Conservation (phyloP, 2,888 invertebrate genomes). For the Tubiluchus corallicola region DNA sequence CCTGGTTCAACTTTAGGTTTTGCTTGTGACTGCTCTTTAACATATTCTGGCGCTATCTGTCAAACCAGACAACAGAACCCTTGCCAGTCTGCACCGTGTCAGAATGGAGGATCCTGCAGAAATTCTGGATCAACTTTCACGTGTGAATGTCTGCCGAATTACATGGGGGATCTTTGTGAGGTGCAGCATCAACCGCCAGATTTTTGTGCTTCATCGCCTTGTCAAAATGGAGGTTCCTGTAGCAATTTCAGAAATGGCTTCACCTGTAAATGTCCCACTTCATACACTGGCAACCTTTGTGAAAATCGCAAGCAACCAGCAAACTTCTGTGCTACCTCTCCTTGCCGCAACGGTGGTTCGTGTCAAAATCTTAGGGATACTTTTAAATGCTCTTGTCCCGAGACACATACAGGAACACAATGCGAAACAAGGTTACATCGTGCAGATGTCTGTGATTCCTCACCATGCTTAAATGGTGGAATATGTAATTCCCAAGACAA, state of each 20-base stretch:
- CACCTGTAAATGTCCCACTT: neutral
- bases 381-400: neutral
- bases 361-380: neutral
- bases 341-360: neutral
- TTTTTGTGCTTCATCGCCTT: slow-evolving; percentile 1
- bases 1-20: no score
- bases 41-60: no score
- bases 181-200: no score
- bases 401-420: neutral
- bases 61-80: neutral
- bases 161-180: neutral
- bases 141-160: neutral
- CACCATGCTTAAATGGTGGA: no score
- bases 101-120: neutral
- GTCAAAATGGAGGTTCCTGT: neutral
- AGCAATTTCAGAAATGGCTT: neutral
- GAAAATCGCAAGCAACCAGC: neutral
- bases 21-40: no score
- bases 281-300: neutral
- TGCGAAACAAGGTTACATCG: no score
- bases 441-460: no score
- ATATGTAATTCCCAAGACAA: no score
- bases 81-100: neutral
- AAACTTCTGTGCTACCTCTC: no score
- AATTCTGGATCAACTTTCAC: neutral